Evolutionary conservation across 2,113 vertebrate genomes (phyloP).

Genomic region (Nannobrachium achirus): DNA sequence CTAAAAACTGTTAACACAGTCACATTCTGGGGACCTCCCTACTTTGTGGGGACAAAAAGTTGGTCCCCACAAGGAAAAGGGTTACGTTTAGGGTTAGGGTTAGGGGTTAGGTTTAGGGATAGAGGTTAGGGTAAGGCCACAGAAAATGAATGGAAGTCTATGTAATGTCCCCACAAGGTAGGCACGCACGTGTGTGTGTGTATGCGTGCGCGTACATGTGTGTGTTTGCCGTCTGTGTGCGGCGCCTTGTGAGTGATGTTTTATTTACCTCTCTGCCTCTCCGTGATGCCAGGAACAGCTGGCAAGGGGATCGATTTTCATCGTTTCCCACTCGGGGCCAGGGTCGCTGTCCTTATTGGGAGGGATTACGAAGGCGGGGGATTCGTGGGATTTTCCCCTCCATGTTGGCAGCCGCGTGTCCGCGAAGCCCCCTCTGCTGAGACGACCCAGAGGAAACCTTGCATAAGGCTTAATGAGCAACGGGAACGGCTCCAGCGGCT

Average conservation of each 20-base stretch:
- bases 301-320: constrained; percentile 51
- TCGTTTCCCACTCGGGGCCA: constrained; percentile 52
- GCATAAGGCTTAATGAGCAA: constrained; percentile 75
- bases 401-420: constrained; percentile 61
- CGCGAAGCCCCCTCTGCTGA: constrained; percentile 63
- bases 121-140: too few species aligned
- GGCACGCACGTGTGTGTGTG: constrained; percentile 7
- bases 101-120: too few species aligned
- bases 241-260: constrained; percentile 8
- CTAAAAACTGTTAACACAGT: too few species aligned
- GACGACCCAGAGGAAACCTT: constrained; percentile 67
- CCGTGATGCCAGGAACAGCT: constrained; percentile 57
- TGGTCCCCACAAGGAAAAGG: too few species aligned
- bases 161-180: too few species aligned
- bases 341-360: constrained; percentile 41
- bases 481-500: constrained; percentile 71
- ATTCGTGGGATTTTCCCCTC: constrained; percentile 71
- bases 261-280: constrained; percentile 39
- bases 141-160: too few species aligned
- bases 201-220: background rate
- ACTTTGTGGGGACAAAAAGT: too few species aligned
- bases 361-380: constrained; percentile 67
- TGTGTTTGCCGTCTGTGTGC: constrained; percentile 17
- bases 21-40: too few species aligned
- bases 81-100: too few species aligned